Base-by-base conservation (phyloP, 2,888 invertebrate species). In the Itoplectis maculator region DNA sequence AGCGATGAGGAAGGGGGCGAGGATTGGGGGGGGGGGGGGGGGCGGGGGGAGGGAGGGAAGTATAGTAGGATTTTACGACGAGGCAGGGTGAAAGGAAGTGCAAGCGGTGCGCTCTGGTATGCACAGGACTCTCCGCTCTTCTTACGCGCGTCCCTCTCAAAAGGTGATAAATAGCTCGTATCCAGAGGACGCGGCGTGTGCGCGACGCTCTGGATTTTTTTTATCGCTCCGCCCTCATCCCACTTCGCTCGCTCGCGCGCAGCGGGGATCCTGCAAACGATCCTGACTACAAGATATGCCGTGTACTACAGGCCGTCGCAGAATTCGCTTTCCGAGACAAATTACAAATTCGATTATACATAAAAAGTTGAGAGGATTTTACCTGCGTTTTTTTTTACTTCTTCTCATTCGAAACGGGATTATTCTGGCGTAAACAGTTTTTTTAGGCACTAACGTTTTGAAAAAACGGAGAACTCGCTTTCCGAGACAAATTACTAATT, bases 161-260 rank as follows among this genome's bases (percentile, higher is more conserved):
- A 76, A 78, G 66, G 74, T 74, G 73, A 82, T 81, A 74, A 88
- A 88, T 85, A 86, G 88, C 85, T 84, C 86, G 85, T 82, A 81
- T 54, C 23, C 84, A 83, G 82, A 63, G 82, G 83, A 79, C 61
- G 35, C 8, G 40, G 40, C 23, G 66, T n/a, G 49, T 49, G n/a
- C 69, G 47, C 5, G 35, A 18, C 2, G 11, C 23, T 9, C 11
- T 20, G n/a, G 20, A 54, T 54, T 54, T 54, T 54, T 54, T 54
- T 23, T 54, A 54, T 23, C 20, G 11, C 54, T 23, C 11, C 29
- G 5, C 29, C 54, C 11, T n/a, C n/a, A n/a, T n/a, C n/a, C 49
- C 15, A 13, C 11, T 54, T 51, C 4, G 42, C 63, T n/a, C n/a
- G n/a, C n/a, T n/a, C n/a, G n/a, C n/a, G n/a, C n/a, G n/a, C n/a